phyloP scores from a whole-genome alignment of 2,888 invertebrate genomes.

The Panopea generosa region DNA sequence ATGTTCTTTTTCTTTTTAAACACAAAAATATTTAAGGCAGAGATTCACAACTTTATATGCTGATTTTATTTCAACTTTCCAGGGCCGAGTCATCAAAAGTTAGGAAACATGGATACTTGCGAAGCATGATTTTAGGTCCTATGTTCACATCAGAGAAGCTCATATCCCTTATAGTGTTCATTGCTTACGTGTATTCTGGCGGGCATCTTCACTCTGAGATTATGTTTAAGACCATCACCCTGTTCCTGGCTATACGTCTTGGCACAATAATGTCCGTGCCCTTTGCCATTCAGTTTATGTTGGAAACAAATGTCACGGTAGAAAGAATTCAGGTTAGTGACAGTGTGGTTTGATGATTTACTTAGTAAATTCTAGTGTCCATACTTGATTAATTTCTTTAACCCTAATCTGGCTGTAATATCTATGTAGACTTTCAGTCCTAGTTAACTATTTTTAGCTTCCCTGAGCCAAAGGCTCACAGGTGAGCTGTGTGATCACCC shows the following conservation, averaged over 20 bases:
- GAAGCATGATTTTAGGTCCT: conserved; percentile 89
- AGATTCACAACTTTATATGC: no score
- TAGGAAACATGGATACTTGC: conserved; percentile 67
- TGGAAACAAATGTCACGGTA: conserved; percentile 92
- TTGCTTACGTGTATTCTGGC: conserved; percentile 90
- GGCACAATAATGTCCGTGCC: conserved; percentile 96
- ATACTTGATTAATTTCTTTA: no score
- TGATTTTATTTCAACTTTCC: conserved; percentile 9
- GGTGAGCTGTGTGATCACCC: no score
- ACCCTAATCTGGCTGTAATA: no score
- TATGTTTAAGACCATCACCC: conserved; percentile 91
- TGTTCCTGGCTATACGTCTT: conserved; percentile 94
- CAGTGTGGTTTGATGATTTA: no score
- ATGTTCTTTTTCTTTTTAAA: no score
- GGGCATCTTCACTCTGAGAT: conserved; percentile 89
- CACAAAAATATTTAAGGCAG: no score
- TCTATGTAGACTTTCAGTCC: no score
- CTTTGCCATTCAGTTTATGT: conserved; percentile 92
- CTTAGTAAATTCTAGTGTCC: no score
- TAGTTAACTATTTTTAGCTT: no score
- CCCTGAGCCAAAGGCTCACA: no score
- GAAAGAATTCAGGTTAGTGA: conserved; percentile 88
- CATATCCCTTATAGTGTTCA: conserved; percentile 92
- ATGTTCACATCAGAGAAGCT: conserved; percentile 92
- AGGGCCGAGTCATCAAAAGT: conserved; percentile 52